Percentiles rank a stretch among this genome's conserved stretches.
phyloP scores from a whole-genome alignment of 2,888 invertebrate species.

The Lagria hirta region DNA sequence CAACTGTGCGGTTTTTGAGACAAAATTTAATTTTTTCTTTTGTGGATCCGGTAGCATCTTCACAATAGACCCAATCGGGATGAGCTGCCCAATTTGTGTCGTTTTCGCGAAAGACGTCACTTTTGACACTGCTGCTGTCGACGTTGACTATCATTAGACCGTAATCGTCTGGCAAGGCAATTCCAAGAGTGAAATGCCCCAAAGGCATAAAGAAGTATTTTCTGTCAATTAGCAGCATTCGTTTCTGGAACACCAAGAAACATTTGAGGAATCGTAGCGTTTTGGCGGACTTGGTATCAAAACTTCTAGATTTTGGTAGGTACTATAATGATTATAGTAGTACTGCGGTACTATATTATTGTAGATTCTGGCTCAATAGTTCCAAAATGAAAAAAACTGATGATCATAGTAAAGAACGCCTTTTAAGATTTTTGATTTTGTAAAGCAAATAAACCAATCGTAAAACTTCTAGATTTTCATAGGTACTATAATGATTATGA shows the following conservation, averaged over 20 bases:
- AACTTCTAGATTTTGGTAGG: no score
- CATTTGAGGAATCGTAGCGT: conserved; percentile 4
- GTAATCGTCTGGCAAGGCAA: conserved; percentile 80
- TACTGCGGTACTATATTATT: no score
- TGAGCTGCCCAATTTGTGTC: conserved; percentile 80
- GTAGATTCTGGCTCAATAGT: no score
- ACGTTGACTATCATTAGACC: conserved; percentile 71
- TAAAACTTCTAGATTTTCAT: no score
- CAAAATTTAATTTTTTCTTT: neutral
- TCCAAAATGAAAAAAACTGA: no score
- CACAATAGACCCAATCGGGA: conserved; percentile 69
- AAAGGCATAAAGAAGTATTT: conserved; percentile 82
- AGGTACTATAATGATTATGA: no score
- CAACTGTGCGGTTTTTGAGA: conserved; percentile 14
- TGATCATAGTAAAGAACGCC: no score
- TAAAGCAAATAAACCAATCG: no score
- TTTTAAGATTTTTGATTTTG: no score
- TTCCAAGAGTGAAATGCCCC: conserved; percentile 83
- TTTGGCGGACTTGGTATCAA: no score
- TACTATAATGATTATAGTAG: no score
- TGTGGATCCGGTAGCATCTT: conserved; percentile 17
- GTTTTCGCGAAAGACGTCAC: no score
- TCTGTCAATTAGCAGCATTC: conserved; percentile 75
- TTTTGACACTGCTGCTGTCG: conserved; percentile 33
- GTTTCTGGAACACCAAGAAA: conserved; percentile 67